A percentile compares a stretch with the other conserved stretches of the same genome.
phyloP scores from a whole-genome alignment of 1,140 invertebrate genomes.

The Sinonovacula constricta region DNA sequence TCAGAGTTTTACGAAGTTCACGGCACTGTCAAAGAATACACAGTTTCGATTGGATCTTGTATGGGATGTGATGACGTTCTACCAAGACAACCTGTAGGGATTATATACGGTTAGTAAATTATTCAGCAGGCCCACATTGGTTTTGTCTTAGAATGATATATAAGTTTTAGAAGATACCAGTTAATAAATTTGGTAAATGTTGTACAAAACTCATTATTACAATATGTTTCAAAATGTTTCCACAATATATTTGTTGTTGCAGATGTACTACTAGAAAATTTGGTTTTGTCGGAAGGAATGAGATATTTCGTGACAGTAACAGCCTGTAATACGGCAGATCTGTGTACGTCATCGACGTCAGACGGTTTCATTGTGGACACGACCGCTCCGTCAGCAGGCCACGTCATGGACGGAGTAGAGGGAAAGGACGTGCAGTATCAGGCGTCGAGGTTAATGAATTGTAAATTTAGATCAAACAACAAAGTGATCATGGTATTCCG shows the following conservation, averaged over 20 bases:
- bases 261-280: constrained; percentile 10
- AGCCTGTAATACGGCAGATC: constrained; percentile 16
- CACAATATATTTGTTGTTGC: too few relatives aligned
- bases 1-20: constrained; percentile 36
- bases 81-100: background rate
- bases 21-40: constrained; percentile 14
- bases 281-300: constrained; percentile 6
- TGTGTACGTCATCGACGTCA: constrained; percentile 3
- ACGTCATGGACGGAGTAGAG: background rate
- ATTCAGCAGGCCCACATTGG: too few relatives aligned
- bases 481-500: too few relatives aligned
- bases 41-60: constrained; percentile 43
- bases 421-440: constrained; percentile 25
- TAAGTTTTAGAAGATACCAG: too few relatives aligned
- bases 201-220: too few relatives aligned
- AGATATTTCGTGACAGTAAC: constrained; percentile 20
- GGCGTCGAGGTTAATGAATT: constrained; percentile 22
- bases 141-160: too few relatives aligned
- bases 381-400: background rate
- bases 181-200: too few relatives aligned
- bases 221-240: too few relatives aligned
- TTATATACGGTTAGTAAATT: background rate
- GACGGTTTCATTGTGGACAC: constrained; percentile 10
- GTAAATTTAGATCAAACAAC: too few relatives aligned
- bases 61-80: constrained; percentile 47